These are phyloP conservation scores for Hydrochoerus hydrochaeris DNA, from an alignment of 2,113 vertebrate species.

Conservation along the genomic window DNA sequence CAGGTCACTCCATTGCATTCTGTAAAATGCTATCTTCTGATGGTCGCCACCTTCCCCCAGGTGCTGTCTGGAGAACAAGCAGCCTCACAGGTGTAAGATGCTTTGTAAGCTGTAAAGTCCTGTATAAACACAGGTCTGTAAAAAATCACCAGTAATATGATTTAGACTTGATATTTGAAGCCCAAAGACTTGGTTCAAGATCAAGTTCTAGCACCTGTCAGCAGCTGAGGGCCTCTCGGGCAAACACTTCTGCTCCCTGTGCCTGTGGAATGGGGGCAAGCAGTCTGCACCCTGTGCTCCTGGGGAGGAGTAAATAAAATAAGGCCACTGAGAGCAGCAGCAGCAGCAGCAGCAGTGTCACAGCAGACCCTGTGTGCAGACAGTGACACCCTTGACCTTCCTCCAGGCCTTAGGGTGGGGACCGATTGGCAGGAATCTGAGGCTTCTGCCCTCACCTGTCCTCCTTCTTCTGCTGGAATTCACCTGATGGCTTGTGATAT, in stretches of 20 bases:
- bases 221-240: background rate
- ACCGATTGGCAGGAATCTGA: accelerated
- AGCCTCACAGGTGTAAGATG: background rate
- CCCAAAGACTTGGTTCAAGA: background rate
- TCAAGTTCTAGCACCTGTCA: background rate
- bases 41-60: accelerated
- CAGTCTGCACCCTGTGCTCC: accelerated
- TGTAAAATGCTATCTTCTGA: background rate
- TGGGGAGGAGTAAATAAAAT: too few relatives aligned
- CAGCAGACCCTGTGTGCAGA: accelerated
- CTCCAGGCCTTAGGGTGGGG: background rate
- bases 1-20: accelerated
- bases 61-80: background rate
- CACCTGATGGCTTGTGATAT: background rate
- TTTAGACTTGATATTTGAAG: background rate
- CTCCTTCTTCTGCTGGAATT: background rate
- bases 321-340: accelerated
- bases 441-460: background rate
- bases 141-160: background rate
- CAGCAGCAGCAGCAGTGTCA: accelerated
- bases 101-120: background rate
- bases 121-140: background rate
- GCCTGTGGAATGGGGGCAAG: background rate
- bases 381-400: accelerated
- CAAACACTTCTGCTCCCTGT: too few relatives aligned